Base-by-base conservation (phyloP, 2,797 vertebrate species). In the Poeciliopsis paucimaculata region DNA sequence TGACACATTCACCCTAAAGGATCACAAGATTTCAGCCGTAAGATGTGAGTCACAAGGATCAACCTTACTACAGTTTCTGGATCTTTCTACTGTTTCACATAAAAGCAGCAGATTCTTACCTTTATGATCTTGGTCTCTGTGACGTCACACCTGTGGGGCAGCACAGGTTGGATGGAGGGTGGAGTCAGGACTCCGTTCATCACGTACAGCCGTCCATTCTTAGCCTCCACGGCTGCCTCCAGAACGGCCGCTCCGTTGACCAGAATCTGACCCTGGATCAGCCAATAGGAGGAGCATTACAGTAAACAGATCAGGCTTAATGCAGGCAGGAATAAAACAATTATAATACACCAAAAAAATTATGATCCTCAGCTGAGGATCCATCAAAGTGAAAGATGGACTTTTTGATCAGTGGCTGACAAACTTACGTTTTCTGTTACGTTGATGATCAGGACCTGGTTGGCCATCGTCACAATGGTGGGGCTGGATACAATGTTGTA, bases 121-220 rank as follows among this genome's bases (percentile, higher is more conserved):
- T 91, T 70, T 76, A 96, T 78, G 64, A 78, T 83, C 73, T 78
- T 95, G 77, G 23, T 90, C 76, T 93, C 78, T 0, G 73, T 93
- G 68, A 95, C 68, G 0, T 99, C 97, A 88, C 98, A 99, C 73
- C 96, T 90, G 47, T 96, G 96, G 5, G 98, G 98, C 71, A 99
- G 93, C 86, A 99, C 92, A 0, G 98, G 98, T 77, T 95, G 2
- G n/a, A 99, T 97, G 84, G 98, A 97, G 8, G 96, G 78, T 4
- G 98, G 98, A 76, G 96, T 94, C 79, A 99, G 92, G 73, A 98
- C 94, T 0, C 95, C 95, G 1, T 95, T 92, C 78, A 99, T 74
- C 0, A 96, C 96, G 76, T 97, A 97, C 77, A 99, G 96, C 3
- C 90, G 94, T 1, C 98, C 98, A 0, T 98, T 98, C 88, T 96